Percentiles rank a stretch among this genome's conserved stretches.
Conservation (phyloP, 1,140 invertebrate genomes). For the Listronotus bonariensis region DNA sequence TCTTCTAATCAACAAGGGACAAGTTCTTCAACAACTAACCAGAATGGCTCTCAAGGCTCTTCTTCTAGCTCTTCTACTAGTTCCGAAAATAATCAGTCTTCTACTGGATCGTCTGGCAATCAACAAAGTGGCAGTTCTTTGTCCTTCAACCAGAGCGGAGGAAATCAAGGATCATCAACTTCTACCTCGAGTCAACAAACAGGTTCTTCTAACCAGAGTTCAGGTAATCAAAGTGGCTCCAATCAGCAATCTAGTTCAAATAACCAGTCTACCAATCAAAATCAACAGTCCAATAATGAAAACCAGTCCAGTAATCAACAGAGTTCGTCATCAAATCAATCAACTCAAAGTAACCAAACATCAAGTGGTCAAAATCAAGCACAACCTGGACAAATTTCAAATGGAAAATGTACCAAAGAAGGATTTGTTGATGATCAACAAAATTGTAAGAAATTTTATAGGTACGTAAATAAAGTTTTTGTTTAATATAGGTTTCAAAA, state of each 20-base stretch:
- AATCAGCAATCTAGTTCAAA: constrained; percentile 27
- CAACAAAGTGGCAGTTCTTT: constrained; percentile 6
- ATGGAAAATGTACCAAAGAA: constrained; percentile 58
- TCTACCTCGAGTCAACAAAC: not conserved
- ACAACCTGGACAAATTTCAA: constrained; percentile 30
- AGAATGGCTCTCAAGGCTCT: not conserved
- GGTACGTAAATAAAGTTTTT: constrained; percentile 60
- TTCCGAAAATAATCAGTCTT: not conserved
- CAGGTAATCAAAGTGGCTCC: no score
- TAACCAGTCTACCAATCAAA: not conserved
- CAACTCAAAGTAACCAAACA: constrained; percentile 11
- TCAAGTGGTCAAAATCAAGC: constrained; percentile 13
- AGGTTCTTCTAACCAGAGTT: constrained; percentile 12
- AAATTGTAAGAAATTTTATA: constrained; percentile 79
- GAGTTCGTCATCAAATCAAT: constrained; percentile 9
- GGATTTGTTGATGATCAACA: constrained; percentile 70
- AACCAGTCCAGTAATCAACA: constrained; percentile 11
- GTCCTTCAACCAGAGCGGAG: constrained; percentile 1
- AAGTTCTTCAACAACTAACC: not conserved
- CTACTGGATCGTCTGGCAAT: not conserved
- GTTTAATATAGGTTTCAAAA: no score
- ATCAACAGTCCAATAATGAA: constrained; percentile 18
- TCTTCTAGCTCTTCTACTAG: not conserved
- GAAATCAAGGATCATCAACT: constrained; percentile 5
- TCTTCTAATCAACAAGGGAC: not conserved